These are phyloP conservation scores for Acanthoscelides obtectus DNA, from an alignment of 2,888 invertebrate genomes.

Conservation along the genomic window DNA sequence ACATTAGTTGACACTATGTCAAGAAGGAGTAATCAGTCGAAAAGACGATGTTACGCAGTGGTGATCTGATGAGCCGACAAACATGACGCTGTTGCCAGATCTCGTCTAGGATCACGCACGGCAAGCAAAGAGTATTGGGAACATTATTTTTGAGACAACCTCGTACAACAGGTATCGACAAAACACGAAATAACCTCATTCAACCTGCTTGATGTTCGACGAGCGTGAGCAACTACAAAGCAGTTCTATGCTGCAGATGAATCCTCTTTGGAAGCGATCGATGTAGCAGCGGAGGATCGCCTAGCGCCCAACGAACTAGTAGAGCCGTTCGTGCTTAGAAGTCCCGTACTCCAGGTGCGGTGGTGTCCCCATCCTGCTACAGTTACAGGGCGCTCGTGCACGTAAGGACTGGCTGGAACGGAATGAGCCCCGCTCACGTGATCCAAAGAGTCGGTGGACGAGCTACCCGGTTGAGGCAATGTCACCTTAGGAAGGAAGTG, in stretches of 20 bases:
- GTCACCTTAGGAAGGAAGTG: conserved; percentile 37
- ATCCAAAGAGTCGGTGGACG: conserved; percentile 26
- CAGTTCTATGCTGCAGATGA: conserved; percentile 31
- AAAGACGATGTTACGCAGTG: no score
- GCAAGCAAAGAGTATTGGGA: no score
- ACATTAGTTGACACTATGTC: no score
- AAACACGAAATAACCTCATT: background rate
- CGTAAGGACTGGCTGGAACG: conserved; percentile 40
- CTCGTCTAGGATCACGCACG: no score
- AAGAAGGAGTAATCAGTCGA: no score
- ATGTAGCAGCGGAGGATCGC: conserved; percentile 14
- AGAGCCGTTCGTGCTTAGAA: conserved; percentile 8
- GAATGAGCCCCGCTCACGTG: conserved; percentile 21
- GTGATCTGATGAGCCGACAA: no score
- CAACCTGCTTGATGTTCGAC: background rate
- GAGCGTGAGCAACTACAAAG: background rate
- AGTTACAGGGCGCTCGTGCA: conserved; percentile 21
- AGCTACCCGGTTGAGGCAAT: conserved; percentile 29
- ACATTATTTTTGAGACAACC: no score
- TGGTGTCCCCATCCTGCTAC: conserved; percentile 39
- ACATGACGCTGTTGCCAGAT: no score
- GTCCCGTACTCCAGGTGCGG: conserved; percentile 43
- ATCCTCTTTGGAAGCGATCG: conserved; percentile 27
- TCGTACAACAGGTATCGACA: no score
- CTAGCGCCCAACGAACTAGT: background rate